Base-by-base conservation (phyloP, 1,140 invertebrate species). In the Lepidurus couesii region DNA sequence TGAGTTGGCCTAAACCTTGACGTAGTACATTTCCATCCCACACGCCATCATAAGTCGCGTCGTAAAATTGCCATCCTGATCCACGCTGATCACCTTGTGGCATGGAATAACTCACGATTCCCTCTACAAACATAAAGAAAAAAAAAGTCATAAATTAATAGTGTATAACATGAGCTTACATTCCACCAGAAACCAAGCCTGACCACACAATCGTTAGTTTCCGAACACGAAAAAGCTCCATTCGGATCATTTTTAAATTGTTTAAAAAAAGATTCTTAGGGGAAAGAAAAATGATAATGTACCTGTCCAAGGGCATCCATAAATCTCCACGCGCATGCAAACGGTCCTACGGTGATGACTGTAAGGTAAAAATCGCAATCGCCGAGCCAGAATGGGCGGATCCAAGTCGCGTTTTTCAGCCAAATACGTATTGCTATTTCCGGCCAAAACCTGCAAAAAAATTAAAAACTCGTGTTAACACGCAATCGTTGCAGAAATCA, bases 1-100 rank as follows among this genome's bases (percentile, higher is more conserved):
- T 92, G 77, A 98, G 87, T 83, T 95, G 92, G n/a, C 96, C 96
- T 3, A 97, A 86, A 24, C 95, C 95, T 74, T 90, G 88, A 16
- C 88, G 85, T 77, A 90, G 84, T 80, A 91, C 85, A 82, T 89
- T 88, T 26, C 86, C 89, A 81, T 90, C 89, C 87, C 93, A 91
- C 78, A 91, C 88, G 1, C 97, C 96, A 85, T 98, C 97, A 86
- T 98, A 99, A 47, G 92, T 93, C 81, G 92, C 90, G 85, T 98
- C 97, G 80, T 92, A 93, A 73, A 98, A 90, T 84, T 97, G 93
- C 81, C 94, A 90, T 81, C 92, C 87, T 78, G 88, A 90, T 75
- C 91, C 90, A 75, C 91, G 87, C 78, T 88, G 88, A 79, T 92
- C 91, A 81, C 95, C 95, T 80, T 95, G 90, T 1, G 93, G 92